Base-by-base conservation (phyloP, 2,888 invertebrate species). In the Hermodice carunculata region DNA sequence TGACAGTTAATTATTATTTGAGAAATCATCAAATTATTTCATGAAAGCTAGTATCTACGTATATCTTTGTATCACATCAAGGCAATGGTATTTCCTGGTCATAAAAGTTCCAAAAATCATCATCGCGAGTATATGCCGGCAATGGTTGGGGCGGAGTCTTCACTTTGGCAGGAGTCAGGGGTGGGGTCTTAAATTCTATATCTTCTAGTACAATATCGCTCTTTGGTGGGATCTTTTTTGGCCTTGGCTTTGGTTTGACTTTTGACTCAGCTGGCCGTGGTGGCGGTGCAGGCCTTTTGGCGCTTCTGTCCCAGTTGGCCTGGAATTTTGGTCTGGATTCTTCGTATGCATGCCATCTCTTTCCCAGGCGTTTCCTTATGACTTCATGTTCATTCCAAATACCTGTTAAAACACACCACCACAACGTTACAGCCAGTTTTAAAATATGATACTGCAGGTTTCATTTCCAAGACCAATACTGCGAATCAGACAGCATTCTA, bases 31-130 rank as follows among this genome's bases (percentile, higher is more conserved):
- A n/a, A n/a, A n/a, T n/a, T n/a, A n/a, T n/a, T n/a, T n/a, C n/a
- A n/a, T n/a, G n/a, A n/a, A n/a, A n/a, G n/a, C n/a, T n/a, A n/a
- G n/a, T n/a, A n/a, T n/a, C n/a, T n/a, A n/a, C n/a, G n/a, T n/a
- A n/a, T n/a, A n/a, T n/a, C n/a, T n/a, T n/a, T n/a, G n/a, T n/a
- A n/a, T n/a, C 40, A 42, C 31, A 37, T 48, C 42, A 60, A 1
- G 60, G 60, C 29, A 60, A 43, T 11, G 61, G 61, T n/a, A 54
- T 14, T 44, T 6, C 54, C 46, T 61, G 54, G 28, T 54, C 28
- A 29, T 61, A 61, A 28, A 61, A 61, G 44, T 61, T 49, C 61
- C 61, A 61, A n/a, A 61, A 61, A 19, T 44, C 54, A 54, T 61
- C 54, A 26, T 54, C 46, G n/a, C 37, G 29, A 3, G 4, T 17